Evolutionary conservation across 2,113 vertebrate species (phyloP), one percentile per base, ranked within the genome.

Genomic region (Psilopogon haemacephalus): DNA sequence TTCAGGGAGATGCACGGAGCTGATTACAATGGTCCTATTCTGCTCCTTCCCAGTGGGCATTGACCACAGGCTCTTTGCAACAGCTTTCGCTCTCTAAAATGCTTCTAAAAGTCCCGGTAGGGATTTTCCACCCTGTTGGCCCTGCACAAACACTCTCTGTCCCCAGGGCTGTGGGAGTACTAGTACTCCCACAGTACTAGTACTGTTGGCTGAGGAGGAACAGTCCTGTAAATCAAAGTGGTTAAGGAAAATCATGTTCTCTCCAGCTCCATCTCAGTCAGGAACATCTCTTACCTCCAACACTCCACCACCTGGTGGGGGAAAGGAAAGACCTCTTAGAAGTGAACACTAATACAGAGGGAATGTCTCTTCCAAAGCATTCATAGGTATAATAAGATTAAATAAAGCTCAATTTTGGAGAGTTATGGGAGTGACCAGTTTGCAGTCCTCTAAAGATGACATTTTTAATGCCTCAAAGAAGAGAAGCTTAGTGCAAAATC

Each of bases 401-500:
- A 93, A 88, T 64, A 60, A 87, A 69, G 33, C n/a, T 60, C 67
- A 79, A 62, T 44, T 81, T 59, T 37, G 33, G 44, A 60, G 48
- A 86, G 38, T 60, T 80, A 85, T 33, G 71, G 72, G 44, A 86
- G 4, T 30, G 26, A 38, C 26, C 58, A 59, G 5, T 42, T 70
- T 24, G 3, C 54, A 80, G n/a, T 75, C 42, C 59, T 89, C 59
- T 56, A 55, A 71, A 77, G 35, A 94, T 30, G 42, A 80, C 42
- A 68, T 59, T 80, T 91, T 91, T 91, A 86, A 84, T 86, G 65
- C 65, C 70, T 94, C 64, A 63, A 42, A 89, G 37, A 92, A 68
- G 48, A 82, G n/a, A n/a, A 74, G 44, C n/a, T 94, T 81, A 86
- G 64, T 93, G 69, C 75, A 93, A 95, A 95, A 91, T 77, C 87